Conservation (phyloP, 2,888 invertebrate genomes). For the Lomographa bimaculata region DNA sequence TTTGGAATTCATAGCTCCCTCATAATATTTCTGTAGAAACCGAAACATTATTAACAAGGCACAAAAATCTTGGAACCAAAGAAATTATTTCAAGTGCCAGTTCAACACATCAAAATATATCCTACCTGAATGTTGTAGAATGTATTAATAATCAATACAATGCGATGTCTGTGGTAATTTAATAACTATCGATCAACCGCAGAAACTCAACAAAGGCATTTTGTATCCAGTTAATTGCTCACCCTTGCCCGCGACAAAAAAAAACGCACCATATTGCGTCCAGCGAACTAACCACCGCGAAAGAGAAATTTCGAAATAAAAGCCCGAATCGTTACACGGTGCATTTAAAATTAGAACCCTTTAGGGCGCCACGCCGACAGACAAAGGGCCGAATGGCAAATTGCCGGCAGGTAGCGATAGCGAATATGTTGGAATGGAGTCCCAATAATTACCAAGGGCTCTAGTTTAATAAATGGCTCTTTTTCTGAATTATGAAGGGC, state of each 20-base stretch:
- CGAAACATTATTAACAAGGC: no score
- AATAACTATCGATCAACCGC: constrained; percentile 63
- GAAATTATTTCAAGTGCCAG: no score
- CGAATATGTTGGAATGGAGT: constrained; percentile 77
- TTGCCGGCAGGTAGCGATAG: constrained; percentile 82
- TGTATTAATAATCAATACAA: constrained; percentile 22
- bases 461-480: constrained; percentile 81
- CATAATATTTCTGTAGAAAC: background rate
- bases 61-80: no score
- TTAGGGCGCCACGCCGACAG: constrained; percentile 83
- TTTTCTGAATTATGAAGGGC: constrained; percentile 80
- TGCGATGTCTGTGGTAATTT: constrained; percentile 44
- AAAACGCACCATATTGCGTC: constrained; percentile 79
- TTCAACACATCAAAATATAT: no score
- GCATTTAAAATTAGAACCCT: constrained; percentile 82
- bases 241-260: constrained; percentile 67
- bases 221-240: constrained; percentile 75
- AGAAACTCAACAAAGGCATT: constrained; percentile 65
- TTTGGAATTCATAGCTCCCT: background rate
- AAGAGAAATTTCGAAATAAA: constrained; percentile 81
- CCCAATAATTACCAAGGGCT: constrained; percentile 78
- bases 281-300: constrained; percentile 78
- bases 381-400: constrained; percentile 81
- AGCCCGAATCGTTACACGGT: constrained; percentile 78
- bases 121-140: no score